phyloP scores from a whole-genome alignment of 1,140 invertebrate genomes.

The Hyphantria cunea region DNA sequence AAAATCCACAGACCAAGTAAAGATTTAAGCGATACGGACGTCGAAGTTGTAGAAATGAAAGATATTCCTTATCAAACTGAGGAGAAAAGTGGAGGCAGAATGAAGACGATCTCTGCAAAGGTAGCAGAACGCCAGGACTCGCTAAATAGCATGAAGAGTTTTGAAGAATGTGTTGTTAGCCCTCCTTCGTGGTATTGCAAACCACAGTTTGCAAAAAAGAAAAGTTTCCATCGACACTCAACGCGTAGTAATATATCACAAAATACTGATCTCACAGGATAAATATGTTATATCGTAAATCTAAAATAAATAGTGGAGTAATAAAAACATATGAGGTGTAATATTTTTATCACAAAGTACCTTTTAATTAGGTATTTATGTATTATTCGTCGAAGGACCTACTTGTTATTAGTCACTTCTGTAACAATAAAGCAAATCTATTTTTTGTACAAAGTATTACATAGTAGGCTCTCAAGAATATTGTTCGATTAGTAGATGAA shows the following conservation, averaged over 20 bases:
- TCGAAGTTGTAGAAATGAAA: constrained; percentile 78
- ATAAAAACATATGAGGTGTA: too few species aligned
- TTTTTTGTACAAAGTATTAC: too few species aligned
- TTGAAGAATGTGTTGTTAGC: constrained; percentile 62
- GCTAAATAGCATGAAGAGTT: constrained; percentile 68
- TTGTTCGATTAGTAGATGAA: too few species aligned
- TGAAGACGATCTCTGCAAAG: constrained; percentile 62
- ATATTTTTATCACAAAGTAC: too few species aligned
- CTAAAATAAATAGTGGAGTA: too few species aligned
- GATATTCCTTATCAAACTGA: constrained; percentile 66
- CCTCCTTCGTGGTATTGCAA: constrained; percentile 78
- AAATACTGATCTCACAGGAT: constrained; percentile 37
- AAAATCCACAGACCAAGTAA: constrained; percentile 62
- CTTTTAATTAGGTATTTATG: neutral
- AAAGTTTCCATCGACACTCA: constrained; percentile 61
- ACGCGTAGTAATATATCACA: constrained; percentile 44
- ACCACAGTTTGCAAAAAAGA: constrained; percentile 71
- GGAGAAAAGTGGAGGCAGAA: constrained; percentile 31
- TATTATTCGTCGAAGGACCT: neutral
- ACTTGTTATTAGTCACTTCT: neutral
- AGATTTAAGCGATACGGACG: constrained; percentile 72
- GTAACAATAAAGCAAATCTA: neutral
- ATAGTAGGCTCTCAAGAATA: too few species aligned
- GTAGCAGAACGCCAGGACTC: constrained; percentile 62
- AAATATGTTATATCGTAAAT: constrained; percentile 3